These are phyloP conservation scores for Chamaea fasciata DNA, from an alignment of 2,113 vertebrate species.

Conservation along the genomic window DNA sequence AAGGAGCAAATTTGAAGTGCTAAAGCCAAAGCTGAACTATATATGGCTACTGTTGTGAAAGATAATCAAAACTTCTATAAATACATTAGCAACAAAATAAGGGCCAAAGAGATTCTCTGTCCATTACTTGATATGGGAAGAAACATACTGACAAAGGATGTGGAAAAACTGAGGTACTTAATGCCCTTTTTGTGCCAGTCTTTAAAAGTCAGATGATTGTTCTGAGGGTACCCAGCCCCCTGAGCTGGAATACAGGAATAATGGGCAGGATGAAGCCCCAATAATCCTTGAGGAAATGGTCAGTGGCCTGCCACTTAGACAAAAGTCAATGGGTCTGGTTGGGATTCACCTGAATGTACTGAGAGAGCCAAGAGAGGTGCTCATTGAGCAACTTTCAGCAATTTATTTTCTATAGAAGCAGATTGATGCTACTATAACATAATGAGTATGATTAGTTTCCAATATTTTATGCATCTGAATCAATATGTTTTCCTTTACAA, in stretches of 20 bases:
- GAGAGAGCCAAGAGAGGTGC: neutral
- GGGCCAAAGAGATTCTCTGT: neutral
- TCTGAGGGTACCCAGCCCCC: accelerated
- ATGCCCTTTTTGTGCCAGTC: neutral
- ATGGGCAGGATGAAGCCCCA: neutral
- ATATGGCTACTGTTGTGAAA: neutral
- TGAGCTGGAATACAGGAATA: neutral
- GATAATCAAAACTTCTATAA: neutral
- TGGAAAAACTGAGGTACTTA: neutral
- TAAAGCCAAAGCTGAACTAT: neutral
- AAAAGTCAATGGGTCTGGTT: accelerated
- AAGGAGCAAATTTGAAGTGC: neutral
- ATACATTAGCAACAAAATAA: neutral
- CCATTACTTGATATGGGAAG: accelerated
- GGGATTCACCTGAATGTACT: neutral
- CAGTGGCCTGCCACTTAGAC: neutral
- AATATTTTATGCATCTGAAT: neutral
- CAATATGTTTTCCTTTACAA: neutral
- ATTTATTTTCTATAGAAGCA: neutral
- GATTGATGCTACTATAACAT: neutral
- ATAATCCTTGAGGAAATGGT: neutral
- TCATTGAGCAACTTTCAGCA: neutral
- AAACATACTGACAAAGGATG: neutral
- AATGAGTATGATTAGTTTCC: neutral
- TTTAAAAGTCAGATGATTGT: neutral